phyloP scores from a whole-genome alignment of 2,888 invertebrate genomes.

The Leptothorax acervorum region DNA sequence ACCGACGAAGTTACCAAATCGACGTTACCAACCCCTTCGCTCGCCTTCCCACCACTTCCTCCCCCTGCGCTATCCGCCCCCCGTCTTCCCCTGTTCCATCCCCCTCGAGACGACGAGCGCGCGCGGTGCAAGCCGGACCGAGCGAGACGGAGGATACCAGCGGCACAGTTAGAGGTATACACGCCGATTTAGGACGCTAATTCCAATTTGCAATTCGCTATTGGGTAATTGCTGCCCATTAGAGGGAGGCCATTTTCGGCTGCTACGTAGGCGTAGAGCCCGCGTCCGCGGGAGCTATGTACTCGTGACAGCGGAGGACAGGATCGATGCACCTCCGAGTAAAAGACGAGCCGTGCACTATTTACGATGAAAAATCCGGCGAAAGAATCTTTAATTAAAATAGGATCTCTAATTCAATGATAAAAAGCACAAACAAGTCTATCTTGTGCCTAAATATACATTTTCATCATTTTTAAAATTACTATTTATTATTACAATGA shows the following conservation, averaged over 20 bases:
- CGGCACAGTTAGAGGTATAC: slow-evolving; percentile 77
- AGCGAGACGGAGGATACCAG: slow-evolving; percentile 57
- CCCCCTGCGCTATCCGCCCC: slow-evolving; percentile 20
- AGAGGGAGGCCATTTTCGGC: slow-evolving; percentile 68
- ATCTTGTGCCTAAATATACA: too few relatives aligned
- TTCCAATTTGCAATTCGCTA: slow-evolving; percentile 81
- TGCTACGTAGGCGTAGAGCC: slow-evolving; percentile 38
- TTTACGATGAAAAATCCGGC: neutral
- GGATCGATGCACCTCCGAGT: slow-evolving; percentile 34
- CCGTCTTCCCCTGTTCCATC: slow-evolving; percentile 29
- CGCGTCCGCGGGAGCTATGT: slow-evolving; percentile 31
- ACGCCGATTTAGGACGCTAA: slow-evolving; percentile 78
- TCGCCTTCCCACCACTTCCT: slow-evolving; percentile 36
- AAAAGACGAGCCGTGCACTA: slow-evolving; percentile 17
- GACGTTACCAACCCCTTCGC: slow-evolving; percentile 64
- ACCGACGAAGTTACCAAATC: slow-evolving; percentile 52
- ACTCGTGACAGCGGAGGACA: slow-evolving; percentile 26
- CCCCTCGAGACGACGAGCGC: slow-evolving; percentile 52
- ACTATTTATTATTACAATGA: neutral
- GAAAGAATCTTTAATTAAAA: neutral
- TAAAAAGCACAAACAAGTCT: neutral
- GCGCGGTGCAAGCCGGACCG: slow-evolving; percentile 41
- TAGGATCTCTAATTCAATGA: neutral
- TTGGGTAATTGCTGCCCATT: slow-evolving; percentile 79
- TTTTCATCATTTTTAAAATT: neutral